These are phyloP conservation scores for Nemapogon koenigi DNA, from an alignment of 2,888 invertebrate genomes.

Conservation along the genomic window DNA sequence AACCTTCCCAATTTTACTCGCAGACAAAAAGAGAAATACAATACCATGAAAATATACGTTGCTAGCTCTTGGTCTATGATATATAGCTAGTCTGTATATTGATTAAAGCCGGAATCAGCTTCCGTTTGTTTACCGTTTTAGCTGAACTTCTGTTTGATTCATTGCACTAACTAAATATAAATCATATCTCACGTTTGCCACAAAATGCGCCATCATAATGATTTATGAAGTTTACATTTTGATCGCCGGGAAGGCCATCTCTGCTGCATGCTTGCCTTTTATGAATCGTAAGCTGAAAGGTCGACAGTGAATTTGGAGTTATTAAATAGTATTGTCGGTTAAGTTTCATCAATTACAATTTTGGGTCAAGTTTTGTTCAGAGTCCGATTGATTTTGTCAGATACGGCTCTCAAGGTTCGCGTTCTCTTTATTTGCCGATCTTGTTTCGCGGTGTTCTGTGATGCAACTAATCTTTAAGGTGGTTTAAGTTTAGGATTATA, in stretches of 20 bases:
- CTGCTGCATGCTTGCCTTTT: conserved; percentile 7
- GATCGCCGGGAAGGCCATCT: conserved; percentile 4
- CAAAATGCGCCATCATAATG: too few relatives aligned
- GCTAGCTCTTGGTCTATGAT: too few relatives aligned
- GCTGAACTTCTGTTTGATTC: too few relatives aligned
- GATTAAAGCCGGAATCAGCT: too few relatives aligned
- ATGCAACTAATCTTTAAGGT: conserved; percentile 55
- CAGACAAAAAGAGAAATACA: too few relatives aligned
- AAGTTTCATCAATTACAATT: conserved; percentile 46
- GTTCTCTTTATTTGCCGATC: conserved; percentile 64
- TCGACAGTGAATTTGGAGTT: conserved; percentile 8
- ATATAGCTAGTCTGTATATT: too few relatives aligned
- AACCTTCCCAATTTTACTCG: too few relatives aligned
- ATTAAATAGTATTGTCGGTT: conserved; percentile 17
- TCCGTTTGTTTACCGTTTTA: too few relatives aligned
- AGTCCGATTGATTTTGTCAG: conserved; percentile 63
- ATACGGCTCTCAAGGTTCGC: conserved; percentile 59
- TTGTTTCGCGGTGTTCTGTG: conserved; percentile 59
- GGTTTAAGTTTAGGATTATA: conserved; percentile 37
- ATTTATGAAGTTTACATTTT: conserved; percentile 5
- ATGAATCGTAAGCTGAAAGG: conserved; percentile 9
- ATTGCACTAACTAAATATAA: too few relatives aligned
- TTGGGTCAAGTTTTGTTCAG: conserved; percentile 58
- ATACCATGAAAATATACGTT: too few relatives aligned
- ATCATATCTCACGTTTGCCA: too few relatives aligned